Evolutionary conservation across 2,797 vertebrate species (phyloP).

Genomic region (Alfaro cultratus): DNA sequence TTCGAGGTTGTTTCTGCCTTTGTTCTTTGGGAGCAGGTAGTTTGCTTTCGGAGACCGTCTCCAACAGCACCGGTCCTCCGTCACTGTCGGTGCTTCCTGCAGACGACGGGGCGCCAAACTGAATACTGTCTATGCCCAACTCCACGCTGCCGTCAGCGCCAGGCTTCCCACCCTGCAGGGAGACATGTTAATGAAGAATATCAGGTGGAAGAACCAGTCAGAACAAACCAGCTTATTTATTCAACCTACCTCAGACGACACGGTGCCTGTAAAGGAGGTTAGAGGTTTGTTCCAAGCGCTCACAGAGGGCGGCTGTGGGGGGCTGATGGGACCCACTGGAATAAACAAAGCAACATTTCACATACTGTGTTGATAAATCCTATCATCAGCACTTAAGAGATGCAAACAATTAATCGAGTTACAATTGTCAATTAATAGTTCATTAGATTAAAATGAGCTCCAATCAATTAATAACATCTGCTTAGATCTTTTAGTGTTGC

Average conservation of each 20-base stretch:
- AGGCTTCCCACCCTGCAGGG: slow-evolving; percentile 84
- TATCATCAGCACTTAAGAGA: background rate
- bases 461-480: too few species aligned
- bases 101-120: slow-evolving; percentile 96
- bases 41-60: slow-evolving; percentile 87
- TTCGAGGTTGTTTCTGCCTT: slow-evolving; percentile 94
- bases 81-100: slow-evolving; percentile 94
- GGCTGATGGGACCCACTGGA: slow-evolving; percentile 96
- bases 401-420: too few species aligned
- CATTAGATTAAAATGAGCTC: too few species aligned
- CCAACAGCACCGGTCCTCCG: slow-evolving; percentile 86
- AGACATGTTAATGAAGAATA: background rate
- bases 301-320: slow-evolving; percentile 94
- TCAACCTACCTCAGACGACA: slow-evolving; percentile 87
- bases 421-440: too few species aligned
- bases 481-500: too few species aligned
- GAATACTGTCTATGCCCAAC: slow-evolving; percentile 93
- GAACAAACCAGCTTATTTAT: background rate
- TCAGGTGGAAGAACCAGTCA: background rate
- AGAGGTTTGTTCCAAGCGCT: slow-evolving; percentile 99
- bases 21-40: slow-evolving; percentile 97
- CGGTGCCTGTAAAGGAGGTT: slow-evolving; percentile 91
- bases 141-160: slow-evolving; percentile 87
- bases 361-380: background rate
- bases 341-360: slow-evolving; percentile 31